These are phyloP conservation scores for Raja brachyura DNA, from an alignment of 2,113 vertebrate species.

Conservation along the genomic window DNA sequence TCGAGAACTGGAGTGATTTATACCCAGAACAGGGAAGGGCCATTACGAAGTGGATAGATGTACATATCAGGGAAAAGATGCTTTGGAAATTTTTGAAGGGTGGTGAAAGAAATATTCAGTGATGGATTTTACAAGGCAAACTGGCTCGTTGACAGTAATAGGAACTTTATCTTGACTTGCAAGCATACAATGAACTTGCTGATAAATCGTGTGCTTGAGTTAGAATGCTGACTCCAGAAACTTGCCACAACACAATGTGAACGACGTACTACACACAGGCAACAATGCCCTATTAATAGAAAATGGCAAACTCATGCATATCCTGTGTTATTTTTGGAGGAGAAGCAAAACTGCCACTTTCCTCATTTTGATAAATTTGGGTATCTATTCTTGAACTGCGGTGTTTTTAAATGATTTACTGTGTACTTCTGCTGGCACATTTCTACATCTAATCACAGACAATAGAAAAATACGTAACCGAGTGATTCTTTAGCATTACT, in stretches of 20 bases:
- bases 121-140: background rate
- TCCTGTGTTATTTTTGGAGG: conserved; percentile 28
- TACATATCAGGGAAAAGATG: background rate
- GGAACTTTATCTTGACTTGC: background rate
- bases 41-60: background rate
- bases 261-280: conserved; percentile 12
- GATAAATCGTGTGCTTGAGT: background rate
- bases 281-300: conserved; percentile 29
- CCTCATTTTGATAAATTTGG: conserved; percentile 7
- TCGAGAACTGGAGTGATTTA: background rate
- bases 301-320: conserved; percentile 15
- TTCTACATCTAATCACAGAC: background rate
- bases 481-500: background rate
- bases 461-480: background rate
- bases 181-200: background rate
- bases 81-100: background rate
- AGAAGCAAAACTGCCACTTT: background rate
- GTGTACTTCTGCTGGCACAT: background rate
- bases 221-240: background rate
- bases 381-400: background rate
- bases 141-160: background rate
- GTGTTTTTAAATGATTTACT: background rate
- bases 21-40: background rate
- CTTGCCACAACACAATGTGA: background rate
- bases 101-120: background rate